phyloP scores from a whole-genome alignment of 2,888 invertebrate species.

The Callimorpha dominula region DNA sequence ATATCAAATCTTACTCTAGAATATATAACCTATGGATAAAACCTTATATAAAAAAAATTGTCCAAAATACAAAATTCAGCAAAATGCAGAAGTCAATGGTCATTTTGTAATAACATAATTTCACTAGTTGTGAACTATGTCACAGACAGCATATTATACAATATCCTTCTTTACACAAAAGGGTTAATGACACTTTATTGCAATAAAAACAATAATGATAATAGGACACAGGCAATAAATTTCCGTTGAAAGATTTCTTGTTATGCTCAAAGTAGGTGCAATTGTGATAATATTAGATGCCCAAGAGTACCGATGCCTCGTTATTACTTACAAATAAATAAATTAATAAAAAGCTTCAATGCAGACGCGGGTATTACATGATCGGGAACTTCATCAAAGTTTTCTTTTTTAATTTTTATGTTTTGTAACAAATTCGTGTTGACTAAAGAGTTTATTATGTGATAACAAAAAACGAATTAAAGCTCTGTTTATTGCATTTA shows the following conservation, averaged over 20 bases:
- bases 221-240: neutral
- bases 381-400: neutral
- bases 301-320: neutral
- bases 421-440: neutral
- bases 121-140: neutral
- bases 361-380: neutral
- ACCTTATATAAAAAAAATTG: neutral
- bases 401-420: neutral
- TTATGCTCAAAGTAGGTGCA: neutral
- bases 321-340: neutral
- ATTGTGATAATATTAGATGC: neutral
- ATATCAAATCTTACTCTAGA: too few relatives aligned
- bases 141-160: too few relatives aligned
- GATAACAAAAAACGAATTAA: neutral
- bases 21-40: neutral
- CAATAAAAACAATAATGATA: conserved; percentile 14
- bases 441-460: too few relatives aligned
- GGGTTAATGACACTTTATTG: conserved; percentile 9
- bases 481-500: neutral
- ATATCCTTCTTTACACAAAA: neutral
- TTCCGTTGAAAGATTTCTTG: conserved; percentile 1
- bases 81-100: neutral
- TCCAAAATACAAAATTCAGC: neutral
- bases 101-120: neutral
- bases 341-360: neutral